These are phyloP conservation scores for Acromyrmex charruanus DNA, from an alignment of 1,140 invertebrate species.

Conservation along the genomic window DNA sequence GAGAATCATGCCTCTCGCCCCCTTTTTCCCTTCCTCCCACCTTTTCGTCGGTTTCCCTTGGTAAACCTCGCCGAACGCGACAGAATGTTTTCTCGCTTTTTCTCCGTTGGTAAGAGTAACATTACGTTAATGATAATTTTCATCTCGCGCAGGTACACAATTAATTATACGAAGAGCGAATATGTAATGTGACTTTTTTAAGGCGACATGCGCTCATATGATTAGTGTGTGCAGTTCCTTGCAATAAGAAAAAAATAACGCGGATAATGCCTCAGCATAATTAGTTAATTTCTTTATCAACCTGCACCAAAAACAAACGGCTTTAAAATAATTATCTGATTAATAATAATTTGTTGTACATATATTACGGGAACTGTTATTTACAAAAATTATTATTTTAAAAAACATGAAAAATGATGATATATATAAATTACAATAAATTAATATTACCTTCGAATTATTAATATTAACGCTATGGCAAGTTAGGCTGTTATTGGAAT, in stretches of 20 bases:
- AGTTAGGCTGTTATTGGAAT: background rate
- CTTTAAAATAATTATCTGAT: conserved; percentile 4
- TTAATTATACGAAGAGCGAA: conserved; percentile 64
- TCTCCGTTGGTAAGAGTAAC: conserved; percentile 43
- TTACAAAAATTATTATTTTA: background rate
- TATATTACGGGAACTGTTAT: background rate
- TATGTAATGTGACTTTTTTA: conserved; percentile 28
- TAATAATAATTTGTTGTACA: background rate
- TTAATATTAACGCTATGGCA: background rate
- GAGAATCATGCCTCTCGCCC: conserved; percentile 36
- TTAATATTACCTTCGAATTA: background rate
- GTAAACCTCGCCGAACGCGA: conserved; percentile 57
- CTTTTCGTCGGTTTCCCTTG: conserved; percentile 49
- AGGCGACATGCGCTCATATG: conserved; percentile 12
- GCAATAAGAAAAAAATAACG: background rate
- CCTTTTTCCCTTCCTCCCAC: background rate
- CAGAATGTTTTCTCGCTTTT: conserved; percentile 64
- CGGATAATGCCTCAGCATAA: conserved; percentile 18
- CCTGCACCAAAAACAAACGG: background rate
- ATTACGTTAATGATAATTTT: conserved; percentile 67
- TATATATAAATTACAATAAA: background rate
- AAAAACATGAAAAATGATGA: background rate
- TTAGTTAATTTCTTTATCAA: conserved; percentile 56
- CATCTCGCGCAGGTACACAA: conserved; percentile 24
- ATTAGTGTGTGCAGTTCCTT: conserved; percentile 35